Base-by-base conservation (phyloP, 2,113 vertebrate genomes). In the Callionymus lyra region DNA sequence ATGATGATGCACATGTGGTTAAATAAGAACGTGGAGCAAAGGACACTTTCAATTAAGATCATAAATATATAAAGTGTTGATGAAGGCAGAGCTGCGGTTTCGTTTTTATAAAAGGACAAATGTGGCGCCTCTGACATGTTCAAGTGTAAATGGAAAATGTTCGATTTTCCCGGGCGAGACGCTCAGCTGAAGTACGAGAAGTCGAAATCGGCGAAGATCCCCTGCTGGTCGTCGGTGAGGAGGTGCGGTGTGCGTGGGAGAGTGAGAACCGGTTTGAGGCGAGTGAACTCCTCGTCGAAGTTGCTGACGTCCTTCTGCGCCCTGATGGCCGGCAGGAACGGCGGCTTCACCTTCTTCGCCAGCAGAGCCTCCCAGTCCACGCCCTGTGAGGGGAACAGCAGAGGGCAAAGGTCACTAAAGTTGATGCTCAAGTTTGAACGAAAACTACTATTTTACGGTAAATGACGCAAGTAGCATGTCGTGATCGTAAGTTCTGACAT, bases 241-340 rank as follows among this genome's bases (percentile, higher is more conserved):
- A 63, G 6, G 40, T 68, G 65, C 38, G 65, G 80, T 8, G 82
- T 76, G 32, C 77, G 70, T 0, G 87, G 87, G 0, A 89, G 91
- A 0, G 93, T 90, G 54, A 95, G 68, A 39, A 87, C 31, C 0
- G 93, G 90, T 45, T 84, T 85, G 38, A 92, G 82, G 0, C 80
- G 82, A 0, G 92, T 97, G 79, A 95, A 97, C 70, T 91, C 90
- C 32, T 85, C 85, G 69, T 94, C 92, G 0, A 97, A 97, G 77
- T 95, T 92, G 56, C 89, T 85, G 47, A 91, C 76, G 34, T 97
- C 93, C 0, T 70, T 65, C 0, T 80, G 80, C 38, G 83, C 81
- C n/a, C 68, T 84, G 53, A 95, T 59, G 0, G 66, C 65, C 1
- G 93, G 93, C 63, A 91, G 79, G 36, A 91, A 91, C 1, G 93